phyloP scores from a whole-genome alignment of 2,888 invertebrate species.

The Rambutsinella grinnellia region DNA sequence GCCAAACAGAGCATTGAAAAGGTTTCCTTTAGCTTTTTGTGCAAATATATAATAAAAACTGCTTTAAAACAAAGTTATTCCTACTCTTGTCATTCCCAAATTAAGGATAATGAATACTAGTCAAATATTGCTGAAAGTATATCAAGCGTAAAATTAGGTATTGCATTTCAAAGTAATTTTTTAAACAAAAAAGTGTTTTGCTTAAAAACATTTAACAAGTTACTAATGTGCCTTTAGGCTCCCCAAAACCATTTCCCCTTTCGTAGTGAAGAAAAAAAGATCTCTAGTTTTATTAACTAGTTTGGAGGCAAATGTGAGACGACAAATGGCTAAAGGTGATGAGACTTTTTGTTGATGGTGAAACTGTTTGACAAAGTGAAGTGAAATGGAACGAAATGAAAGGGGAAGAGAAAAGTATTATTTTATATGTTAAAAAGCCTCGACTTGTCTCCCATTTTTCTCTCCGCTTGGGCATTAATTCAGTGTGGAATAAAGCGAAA shows the following conservation, averaged over 20 bases:
- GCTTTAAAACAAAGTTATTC: no score
- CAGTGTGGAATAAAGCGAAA: constrained; percentile 10
- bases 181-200: background rate
- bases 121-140: no score
- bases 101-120: no score
- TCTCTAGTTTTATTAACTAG: no score
- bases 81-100: no score
- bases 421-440: no score
- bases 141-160: no score
- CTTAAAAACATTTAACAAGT: background rate
- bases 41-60: no score
- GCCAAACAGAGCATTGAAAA: no score
- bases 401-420: constrained; percentile 17
- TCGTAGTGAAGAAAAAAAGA: background rate
- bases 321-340: background rate
- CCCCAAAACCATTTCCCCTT: background rate
- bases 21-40: no score
- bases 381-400: constrained; percentile 33
- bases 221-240: background rate
- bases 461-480: background rate
- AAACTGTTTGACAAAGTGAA: constrained; percentile 20
- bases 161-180: no score
- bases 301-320: constrained; percentile 7
- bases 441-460: background rate
- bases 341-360: constrained; percentile 8